Percentiles rank a stretch among this genome's conserved stretches.
These are phyloP conservation scores for Pseudochaenichthys georgianus DNA, from an alignment of 2,797 vertebrate species.

Conservation along the genomic window DNA sequence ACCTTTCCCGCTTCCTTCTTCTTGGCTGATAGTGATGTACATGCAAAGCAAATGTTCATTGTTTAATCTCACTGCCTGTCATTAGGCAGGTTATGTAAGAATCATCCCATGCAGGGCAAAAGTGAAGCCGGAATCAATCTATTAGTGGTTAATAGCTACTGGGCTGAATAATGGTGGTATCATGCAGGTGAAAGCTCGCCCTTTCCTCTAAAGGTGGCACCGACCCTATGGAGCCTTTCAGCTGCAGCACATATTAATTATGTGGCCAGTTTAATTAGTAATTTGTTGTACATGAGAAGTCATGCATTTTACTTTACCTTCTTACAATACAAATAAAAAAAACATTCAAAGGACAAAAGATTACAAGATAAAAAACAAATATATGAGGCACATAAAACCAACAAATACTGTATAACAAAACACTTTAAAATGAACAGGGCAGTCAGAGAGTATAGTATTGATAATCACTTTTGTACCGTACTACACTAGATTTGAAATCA, in stretches of 20 bases:
- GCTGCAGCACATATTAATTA: constrained; percentile 1
- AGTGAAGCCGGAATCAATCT: constrained; percentile 64
- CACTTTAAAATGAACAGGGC: background rate
- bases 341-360: background rate
- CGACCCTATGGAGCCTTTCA: constrained; percentile 25
- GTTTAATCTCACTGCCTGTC: constrained; percentile 55
- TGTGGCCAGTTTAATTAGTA: background rate
- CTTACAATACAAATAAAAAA: background rate
- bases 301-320: background rate
- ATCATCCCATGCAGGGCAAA: constrained; percentile 28
- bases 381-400: background rate
- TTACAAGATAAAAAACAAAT: background rate
- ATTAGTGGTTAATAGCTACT: constrained; percentile 53
- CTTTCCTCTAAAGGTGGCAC: constrained; percentile 37
- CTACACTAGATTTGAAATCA: background rate
- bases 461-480: background rate
- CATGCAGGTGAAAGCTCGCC: constrained; percentile 53
- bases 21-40: constrained; percentile 33
- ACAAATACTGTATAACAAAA: too few relatives aligned
- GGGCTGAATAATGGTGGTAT: constrained; percentile 62
- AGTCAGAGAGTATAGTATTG: background rate
- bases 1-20: constrained; percentile 50
- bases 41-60: constrained; percentile 53
- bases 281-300: background rate
- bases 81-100: constrained; percentile 53